These are phyloP conservation scores for Noctua janthina DNA, from an alignment of 2,888 invertebrate species.

Conservation along the genomic window DNA sequence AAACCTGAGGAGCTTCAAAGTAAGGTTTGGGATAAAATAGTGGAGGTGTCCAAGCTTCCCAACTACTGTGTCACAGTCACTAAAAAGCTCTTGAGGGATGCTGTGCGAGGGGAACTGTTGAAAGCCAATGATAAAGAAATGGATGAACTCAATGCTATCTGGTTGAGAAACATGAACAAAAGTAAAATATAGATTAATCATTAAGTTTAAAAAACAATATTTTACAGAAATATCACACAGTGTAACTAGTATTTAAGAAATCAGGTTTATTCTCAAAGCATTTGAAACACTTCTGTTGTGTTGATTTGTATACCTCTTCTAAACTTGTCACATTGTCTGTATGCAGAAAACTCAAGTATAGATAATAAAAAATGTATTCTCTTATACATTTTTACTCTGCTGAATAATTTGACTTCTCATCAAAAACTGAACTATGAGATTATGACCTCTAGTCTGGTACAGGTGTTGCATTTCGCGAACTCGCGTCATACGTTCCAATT, in stretches of 20 bases:
- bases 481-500: not conserved
- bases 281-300: not conserved
- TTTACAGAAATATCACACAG: not conserved
- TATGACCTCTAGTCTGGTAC: not conserved
- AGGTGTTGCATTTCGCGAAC: not conserved
- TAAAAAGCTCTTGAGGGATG: constrained; percentile 92
- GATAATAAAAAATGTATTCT: not conserved
- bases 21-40: constrained; percentile 91
- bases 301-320: constrained; percentile 1
- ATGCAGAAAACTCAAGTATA: not conserved
- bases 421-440: not conserved
- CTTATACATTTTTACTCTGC: not conserved
- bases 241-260: not conserved
- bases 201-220: not conserved
- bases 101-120: constrained; percentile 91
- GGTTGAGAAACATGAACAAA: constrained; percentile 87
- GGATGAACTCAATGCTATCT: constrained; percentile 91
- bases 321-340: not conserved
- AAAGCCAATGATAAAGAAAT: constrained; percentile 93
- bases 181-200: constrained; percentile 70
- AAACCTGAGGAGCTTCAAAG: constrained; percentile 91
- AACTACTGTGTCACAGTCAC: constrained; percentile 91
- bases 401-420: not conserved
- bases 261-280: constrained; percentile 1
- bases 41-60: constrained; percentile 89